Evolutionary conservation across 2,113 vertebrate species (phyloP).

Genomic region (Columbina picui): DNA sequence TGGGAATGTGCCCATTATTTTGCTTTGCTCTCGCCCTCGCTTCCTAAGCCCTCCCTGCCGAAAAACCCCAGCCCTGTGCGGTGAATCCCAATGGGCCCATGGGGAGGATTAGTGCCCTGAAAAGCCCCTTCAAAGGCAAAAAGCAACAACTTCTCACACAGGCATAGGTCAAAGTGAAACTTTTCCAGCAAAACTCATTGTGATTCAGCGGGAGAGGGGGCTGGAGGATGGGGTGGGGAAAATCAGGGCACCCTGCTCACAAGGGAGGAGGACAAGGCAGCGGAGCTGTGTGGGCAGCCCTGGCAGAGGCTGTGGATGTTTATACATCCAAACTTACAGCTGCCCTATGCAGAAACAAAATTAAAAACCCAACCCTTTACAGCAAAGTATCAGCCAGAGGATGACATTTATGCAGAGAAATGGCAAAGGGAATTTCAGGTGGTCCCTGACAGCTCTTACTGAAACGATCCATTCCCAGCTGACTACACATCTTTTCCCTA

Average conservation of each 20-base stretch:
- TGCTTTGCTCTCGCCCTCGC: neutral
- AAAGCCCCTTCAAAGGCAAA: neutral
- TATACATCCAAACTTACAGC: neutral
- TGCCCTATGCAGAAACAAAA: neutral
- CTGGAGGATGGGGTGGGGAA: neutral
- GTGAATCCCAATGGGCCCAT: neutral
- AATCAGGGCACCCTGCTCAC: fast-evolving
- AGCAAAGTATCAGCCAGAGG: neutral
- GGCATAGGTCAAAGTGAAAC: neutral
- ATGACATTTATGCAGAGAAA: neutral
- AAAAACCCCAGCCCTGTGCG: fast-evolving
- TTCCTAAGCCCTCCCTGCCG: neutral
- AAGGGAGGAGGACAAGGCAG: neutral
- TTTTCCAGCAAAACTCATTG: fast-evolving
- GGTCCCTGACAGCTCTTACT: neutral
- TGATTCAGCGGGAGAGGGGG: fast-evolving
- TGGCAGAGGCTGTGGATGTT: neutral
- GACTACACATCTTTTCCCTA: neutral
- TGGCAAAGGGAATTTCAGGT: neutral
- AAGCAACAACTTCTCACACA: neutral
- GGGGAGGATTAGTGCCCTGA: neutral
- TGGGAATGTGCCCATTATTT: neutral
- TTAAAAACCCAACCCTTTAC: neutral
- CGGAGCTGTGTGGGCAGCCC: neutral
- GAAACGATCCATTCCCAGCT: neutral